Evolutionary conservation across 2,113 vertebrate species (phyloP), one percentile per base, ranked within the genome.

Genomic region (Mustelus asterias): DNA sequence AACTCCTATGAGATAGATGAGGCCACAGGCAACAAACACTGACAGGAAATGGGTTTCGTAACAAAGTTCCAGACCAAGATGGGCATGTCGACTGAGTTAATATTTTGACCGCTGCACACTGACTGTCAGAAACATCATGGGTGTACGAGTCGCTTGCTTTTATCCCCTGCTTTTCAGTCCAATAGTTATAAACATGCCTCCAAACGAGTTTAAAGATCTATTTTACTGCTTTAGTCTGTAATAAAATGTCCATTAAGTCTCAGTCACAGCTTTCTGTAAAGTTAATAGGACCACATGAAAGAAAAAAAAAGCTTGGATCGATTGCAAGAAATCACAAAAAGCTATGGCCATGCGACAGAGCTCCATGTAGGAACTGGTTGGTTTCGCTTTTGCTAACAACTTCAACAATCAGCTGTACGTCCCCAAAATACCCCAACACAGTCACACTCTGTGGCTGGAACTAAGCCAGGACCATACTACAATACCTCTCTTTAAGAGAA

Each of bases 191-290:
- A 95, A 95, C 67, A 33, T 44, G 24, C 93, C 41, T 94, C 93
- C 67, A 95, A 72, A 94, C 44, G 3, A 54, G n/a, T 29, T 95
- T 72, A 48, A 95, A 95, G 41, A 72, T 72, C 94, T 72, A 29
- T 95, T 72, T 72, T 95, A 54, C 94, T 95, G 5, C 44, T 72
- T 95, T 95, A 8, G 26, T 54, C 26, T 72, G 41, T 65, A 95
- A 95, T 95, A 95, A 95, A 95, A 95, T 48, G 41, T 72, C 94
- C 67, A 95, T 72, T 95, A 72, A 95, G 41, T 65, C 69, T 72
- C 69, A 95, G 44, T 72, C 69, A 95, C 94, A 72, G 69, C 69
- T 95, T 69, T 95, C 67, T 44, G 69, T 95, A 95, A 95, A 95
- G 29, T 95, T 95, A 72, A 95, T 44, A 76, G 63, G 94, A 48